Evolutionary conservation across 2,113 vertebrate genomes (phyloP).

Genomic region (Tympanuchus pallidicinctus): DNA sequence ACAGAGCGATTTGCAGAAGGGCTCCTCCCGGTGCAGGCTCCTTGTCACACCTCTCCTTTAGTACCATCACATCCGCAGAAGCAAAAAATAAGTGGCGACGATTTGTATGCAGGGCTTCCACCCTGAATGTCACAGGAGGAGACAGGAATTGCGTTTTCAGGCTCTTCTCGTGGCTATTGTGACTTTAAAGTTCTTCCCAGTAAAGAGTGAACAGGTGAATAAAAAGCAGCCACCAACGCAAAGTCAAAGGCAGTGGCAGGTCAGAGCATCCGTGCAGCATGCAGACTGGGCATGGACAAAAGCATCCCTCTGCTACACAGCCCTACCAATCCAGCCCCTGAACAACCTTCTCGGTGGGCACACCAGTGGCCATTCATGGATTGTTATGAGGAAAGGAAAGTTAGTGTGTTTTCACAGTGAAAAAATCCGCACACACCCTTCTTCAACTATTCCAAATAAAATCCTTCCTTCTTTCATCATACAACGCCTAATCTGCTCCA

Average conservation of each 20-base stretch:
- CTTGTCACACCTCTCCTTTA: conserved; percentile 52
- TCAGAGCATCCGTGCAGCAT: neutral
- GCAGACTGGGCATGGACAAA: conserved; percentile 1
- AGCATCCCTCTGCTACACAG: neutral
- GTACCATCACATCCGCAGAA: conserved; percentile 52
- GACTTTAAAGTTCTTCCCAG: conserved; percentile 20
- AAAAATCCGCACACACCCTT: neutral
- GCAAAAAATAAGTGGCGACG: neutral
- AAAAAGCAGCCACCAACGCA: neutral
- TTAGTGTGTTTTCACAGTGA: neutral
- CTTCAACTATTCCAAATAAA: neutral
- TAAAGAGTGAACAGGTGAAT: conserved; percentile 24
- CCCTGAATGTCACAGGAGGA: conserved; percentile 18
- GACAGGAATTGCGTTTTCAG: conserved; percentile 38
- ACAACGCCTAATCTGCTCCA: neutral
- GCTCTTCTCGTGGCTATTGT: neutral
- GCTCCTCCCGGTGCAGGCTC: neutral
- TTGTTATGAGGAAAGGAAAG: neutral
- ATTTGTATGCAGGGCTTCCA: conserved; percentile 50
- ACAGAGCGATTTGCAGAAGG: conserved; percentile 35
- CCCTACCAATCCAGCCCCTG: neutral
- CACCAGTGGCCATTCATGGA: neutral
- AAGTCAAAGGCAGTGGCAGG: neutral
- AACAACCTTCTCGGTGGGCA: neutral
- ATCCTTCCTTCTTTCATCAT: neutral